Base-by-base conservation (phyloP, 2,888 invertebrate genomes). In the Lasioglossum malachurum region DNA sequence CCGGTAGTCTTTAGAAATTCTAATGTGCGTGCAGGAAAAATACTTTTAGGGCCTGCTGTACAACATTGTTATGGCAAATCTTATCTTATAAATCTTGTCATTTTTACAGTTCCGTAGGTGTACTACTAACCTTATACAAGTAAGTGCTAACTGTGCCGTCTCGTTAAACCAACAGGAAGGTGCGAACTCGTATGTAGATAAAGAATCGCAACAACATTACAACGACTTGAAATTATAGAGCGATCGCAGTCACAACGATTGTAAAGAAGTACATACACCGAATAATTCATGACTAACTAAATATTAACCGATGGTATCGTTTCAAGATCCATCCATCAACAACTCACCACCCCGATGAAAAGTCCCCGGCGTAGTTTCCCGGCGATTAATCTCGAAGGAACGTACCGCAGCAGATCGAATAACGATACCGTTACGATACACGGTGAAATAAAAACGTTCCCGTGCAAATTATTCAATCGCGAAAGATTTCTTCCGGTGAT, bases 361-460 rank as follows among this genome's bases (percentile, higher is more conserved):
- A 46, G 10, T 35, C 38, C 10, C 10, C 27, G n/a, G 19, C 19
- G 14, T 5, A 8, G 19, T 41, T 60, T 44, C 4, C 10, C 27
- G 27, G 44, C 12, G 31, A 44, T 75, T 31, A 64, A 60, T 75
- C 27, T 35, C 60, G 19, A 16, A 38, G 38, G 16, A 57, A 75
- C 53, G 27, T 38, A 53, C 53, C 38, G 27, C 57, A 1, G 5
- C 16, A 60, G 76, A 76, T 76, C 44, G 46, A 44, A 64, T 44
- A 14, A 16, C 57, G 41, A 75, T 41, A 41, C 38, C 27, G n/a
- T 67, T 41, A 38, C 53, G 27, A 57, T 31, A 69, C 38, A n/a
- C 60, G 60, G 35, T 35, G 60, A 49, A 78, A 71, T 2, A 75
- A 71, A 78, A 78, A 75, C n/a, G 38, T 35, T n/a, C 69, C 31